A percentile compares a stretch with the other conserved stretches of the same genome.
Conservation (phyloP, 2,888 invertebrate species). For the Pyrrhosoma nymphula region DNA sequence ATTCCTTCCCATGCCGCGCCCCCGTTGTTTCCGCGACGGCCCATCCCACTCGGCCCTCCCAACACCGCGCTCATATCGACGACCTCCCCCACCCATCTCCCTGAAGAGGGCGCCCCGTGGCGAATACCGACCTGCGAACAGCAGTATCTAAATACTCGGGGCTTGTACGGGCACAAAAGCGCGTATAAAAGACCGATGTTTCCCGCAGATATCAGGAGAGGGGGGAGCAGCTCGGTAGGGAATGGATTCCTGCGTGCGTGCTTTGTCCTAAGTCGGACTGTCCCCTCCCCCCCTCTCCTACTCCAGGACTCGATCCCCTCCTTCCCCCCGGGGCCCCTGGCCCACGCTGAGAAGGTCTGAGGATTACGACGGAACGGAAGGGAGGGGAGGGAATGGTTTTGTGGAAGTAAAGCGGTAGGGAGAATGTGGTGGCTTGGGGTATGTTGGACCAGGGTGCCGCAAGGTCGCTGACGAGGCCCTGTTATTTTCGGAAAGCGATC, state of each 20-base stretch:
- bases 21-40: no score
- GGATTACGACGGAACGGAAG: neutral
- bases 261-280: neutral
- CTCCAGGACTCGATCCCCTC: neutral
- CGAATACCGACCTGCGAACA: neutral
- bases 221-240: neutral
- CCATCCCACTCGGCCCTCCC: no score
- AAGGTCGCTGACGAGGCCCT: neutral
- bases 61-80: no score
- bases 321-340: neutral
- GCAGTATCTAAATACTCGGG: slow-evolving; percentile 13
- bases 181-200: slow-evolving; percentile 6
- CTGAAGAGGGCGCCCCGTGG: neutral
- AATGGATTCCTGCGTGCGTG: neutral
- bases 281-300: neutral
- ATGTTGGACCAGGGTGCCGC: neutral
- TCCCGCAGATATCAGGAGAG: slow-evolving; percentile 21
- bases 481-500: slow-evolving; percentile 22
- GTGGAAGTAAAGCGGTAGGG: neutral
- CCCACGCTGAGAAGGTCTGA: neutral
- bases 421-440: neutral
- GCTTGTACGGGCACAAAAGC: neutral
- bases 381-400: neutral
- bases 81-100: neutral
- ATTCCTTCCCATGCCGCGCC: no score